Evolutionary conservation across 2,888 invertebrate genomes (phyloP).

Genomic region (Tenthredo distinguenda): DNA sequence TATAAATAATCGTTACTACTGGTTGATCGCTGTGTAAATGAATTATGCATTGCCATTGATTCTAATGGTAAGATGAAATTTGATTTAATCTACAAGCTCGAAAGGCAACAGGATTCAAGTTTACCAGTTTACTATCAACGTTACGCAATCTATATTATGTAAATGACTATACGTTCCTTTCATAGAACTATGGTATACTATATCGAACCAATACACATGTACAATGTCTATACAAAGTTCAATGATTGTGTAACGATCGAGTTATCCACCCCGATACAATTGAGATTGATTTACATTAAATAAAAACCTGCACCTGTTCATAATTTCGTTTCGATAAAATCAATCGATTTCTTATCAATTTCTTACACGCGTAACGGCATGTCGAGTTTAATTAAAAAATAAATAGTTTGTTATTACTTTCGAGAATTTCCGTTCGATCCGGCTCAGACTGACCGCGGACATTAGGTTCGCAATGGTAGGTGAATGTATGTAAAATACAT

Average conservation of each 20-base stretch:
- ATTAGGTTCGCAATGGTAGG: not conserved
- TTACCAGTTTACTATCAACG: conserved; percentile 21
- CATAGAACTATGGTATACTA: not conserved
- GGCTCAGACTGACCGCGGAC: conserved; percentile 14
- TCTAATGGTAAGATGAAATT: not conserved
- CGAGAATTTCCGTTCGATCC: conserved; percentile 2
- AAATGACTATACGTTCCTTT: conserved; percentile 1
- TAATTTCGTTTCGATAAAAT: not conserved
- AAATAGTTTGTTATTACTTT: conserved; percentile 21
- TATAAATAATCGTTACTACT: not conserved
- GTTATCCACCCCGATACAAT: not conserved
- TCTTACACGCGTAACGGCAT: not conserved
- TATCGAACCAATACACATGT: not conserved
- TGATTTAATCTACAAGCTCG: not conserved
- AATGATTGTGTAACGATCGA: not conserved
- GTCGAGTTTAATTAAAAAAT: not conserved
- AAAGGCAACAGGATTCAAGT: not conserved
- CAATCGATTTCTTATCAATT: not conserved
- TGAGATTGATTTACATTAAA: not conserved
- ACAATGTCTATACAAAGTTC: not conserved
- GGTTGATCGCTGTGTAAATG: not conserved
- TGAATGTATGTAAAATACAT: not conserved
- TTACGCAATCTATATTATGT: conserved; percentile 18
- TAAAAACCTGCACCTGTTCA: not conserved
- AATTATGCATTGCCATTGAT: not conserved